phyloP scores from a whole-genome alignment of 2,888 invertebrate genomes.

The Anoncus sp. region DNA sequence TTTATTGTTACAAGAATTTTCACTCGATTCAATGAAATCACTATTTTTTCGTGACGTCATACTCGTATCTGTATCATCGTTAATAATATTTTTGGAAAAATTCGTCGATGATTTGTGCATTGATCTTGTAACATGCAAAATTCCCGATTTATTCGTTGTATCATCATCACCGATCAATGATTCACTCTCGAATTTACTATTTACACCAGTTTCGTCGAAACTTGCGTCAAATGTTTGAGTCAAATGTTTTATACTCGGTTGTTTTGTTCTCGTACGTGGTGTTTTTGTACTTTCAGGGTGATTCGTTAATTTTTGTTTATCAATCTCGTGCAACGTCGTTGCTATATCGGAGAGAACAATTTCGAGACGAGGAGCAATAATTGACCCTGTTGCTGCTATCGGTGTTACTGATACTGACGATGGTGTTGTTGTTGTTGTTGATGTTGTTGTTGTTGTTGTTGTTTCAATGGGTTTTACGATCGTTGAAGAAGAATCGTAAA shows the following conservation, averaged over 20 bases:
- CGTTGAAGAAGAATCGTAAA: slow-evolving; percentile 20
- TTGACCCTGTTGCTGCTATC: neutral
- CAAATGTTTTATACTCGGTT: slow-evolving; percentile 45
- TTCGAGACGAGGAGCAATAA: slow-evolving; percentile 11
- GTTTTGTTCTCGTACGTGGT: slow-evolving; percentile 28
- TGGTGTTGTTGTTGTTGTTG: neutral
- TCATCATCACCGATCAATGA: slow-evolving; percentile 22
- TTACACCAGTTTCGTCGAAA: slow-evolving; percentile 55
- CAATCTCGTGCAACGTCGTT: neutral
- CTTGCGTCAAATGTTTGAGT: slow-evolving; percentile 58
- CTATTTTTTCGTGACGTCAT: no score
- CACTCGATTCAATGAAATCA: slow-evolving; percentile 55
- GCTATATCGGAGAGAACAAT: slow-evolving; percentile 36
- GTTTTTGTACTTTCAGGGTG: slow-evolving; percentile 7
- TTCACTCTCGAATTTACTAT: slow-evolving; percentile 54
- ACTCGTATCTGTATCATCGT: slow-evolving; percentile 66
- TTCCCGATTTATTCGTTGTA: neutral
- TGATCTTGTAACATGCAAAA: slow-evolving; percentile 60
- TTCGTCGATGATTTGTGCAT: slow-evolving; percentile 64
- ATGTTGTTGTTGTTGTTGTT: neutral
- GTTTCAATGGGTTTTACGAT: no score
- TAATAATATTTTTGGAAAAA: slow-evolving; percentile 48
- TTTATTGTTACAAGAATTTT: slow-evolving; percentile 58
- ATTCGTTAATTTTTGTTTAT: neutral
- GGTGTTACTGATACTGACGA: no score